Base-by-base conservation (phyloP, 1,140 invertebrate genomes). In the Euglossa dilemma region DNA sequence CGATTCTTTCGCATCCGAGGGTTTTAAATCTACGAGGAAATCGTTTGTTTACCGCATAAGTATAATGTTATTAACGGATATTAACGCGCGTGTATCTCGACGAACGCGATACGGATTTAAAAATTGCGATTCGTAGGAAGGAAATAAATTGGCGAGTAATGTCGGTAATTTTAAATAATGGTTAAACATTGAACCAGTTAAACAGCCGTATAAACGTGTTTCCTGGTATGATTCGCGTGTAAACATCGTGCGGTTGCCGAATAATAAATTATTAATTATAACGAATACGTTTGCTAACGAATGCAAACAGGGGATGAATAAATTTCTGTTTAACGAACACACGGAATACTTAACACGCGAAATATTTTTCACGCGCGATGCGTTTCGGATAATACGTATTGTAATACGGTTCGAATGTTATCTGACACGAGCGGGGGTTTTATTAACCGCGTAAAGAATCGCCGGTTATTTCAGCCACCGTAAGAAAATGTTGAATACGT, bases 191-290 rank as follows among this genome's bases (percentile, higher is more conserved):
- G 25, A 7, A 36, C 14, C 59, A 14, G n/a, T 16, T 63, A 36
- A 63, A 63, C 18, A 36, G 0, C 9, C 18, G 0, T 16, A 36
- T 36, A 63, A 14, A 43, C 20, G 18, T 36, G 8, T 23, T 14
- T 12, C 23, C 20, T 11, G 5, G 1, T 23, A 45, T 9, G 25
- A 56, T 43, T 8, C 20, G 2, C 52, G 6, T 20, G 11, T 56
- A 56, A 56, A 56, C n/a, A 73, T 6, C 28, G 11, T n/a, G 23
- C 25, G 16, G 23, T 56, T 23, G 9, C 23, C 20, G 20, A 73
- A 23, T 43, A 56, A 72, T 36, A 72, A 56, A 54, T 56, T 73
- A n/a, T 56, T 56, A 56, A 56, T 57, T 43, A 56, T 50, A n/a
- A 18, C 28, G 6, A 36, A 6, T 28, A 18, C 8, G 11, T 73